These are phyloP conservation scores for Lepisosteus osseus DNA, from an alignment of 2,113 vertebrate species.

Conservation along the genomic window DNA sequence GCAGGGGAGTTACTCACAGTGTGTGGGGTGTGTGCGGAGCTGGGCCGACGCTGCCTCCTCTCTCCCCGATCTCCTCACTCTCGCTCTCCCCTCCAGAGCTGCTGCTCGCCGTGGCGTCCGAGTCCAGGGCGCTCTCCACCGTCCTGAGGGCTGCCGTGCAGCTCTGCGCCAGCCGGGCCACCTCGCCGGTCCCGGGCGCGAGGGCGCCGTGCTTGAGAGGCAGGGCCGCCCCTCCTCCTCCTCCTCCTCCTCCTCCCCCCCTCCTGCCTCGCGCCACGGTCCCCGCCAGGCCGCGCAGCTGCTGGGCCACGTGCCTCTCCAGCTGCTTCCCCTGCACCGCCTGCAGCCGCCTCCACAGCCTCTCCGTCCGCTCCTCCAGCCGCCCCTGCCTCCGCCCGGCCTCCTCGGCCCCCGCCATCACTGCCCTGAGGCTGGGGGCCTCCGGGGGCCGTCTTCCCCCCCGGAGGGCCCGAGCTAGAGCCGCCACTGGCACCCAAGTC, in stretches of 20 bases:
- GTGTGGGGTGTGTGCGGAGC: background rate
- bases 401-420: conserved; percentile 27
- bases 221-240: background rate
- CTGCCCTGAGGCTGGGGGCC: conserved; percentile 13
- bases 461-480: background rate
- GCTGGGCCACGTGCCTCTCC: conserved; percentile 50
- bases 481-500: too few relatives aligned
- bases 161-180: conserved; percentile 40
- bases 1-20: conserved; percentile 9
- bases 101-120: conserved; percentile 52
- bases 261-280: background rate
- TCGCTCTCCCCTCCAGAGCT: conserved; percentile 47
- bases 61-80: conserved; percentile 28
- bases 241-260: conserved; percentile 4
- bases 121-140: conserved; percentile 53
- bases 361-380: conserved; percentile 41
- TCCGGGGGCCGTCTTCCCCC: background rate
- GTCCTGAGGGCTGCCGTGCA: conserved; percentile 46
- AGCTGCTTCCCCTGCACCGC: conserved; percentile 52
- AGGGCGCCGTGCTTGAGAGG: conserved; percentile 6
- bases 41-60: background rate
- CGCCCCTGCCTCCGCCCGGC: conserved; percentile 37
- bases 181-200: conserved; percentile 26
- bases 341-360: conserved; percentile 46
- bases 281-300: conserved; percentile 40